Base-by-base conservation (phyloP, 2,113 vertebrate species). In the Arothron firmamentum region DNA sequence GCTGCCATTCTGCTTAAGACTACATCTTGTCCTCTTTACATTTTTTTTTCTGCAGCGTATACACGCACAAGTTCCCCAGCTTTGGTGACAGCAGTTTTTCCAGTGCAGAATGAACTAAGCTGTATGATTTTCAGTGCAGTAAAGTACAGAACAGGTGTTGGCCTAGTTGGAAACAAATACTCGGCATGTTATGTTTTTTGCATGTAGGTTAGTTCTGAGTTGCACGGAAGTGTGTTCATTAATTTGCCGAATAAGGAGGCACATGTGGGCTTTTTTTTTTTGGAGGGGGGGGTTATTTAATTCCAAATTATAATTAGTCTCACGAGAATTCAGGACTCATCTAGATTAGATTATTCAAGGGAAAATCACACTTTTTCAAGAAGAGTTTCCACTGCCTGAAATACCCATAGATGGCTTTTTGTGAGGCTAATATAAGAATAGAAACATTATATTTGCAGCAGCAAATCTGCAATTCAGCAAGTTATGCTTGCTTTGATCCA, bases 101-200 rank as follows among this genome's bases (percentile, higher is more conserved):
- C 79, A 75, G 69, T 21, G 57, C 34, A 25, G 50, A 52, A 48
- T 80, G 78, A 79, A 68, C 71, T 80, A 75, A 82, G 65, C 67
- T 20, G 53, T 59, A 51, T 57, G 68, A 59, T 57, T 83, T 45
- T 76, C 19, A 47, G 17, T 54, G 76, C 77, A 64, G 62, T 74
- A 71, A 79, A 75, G 78, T 28, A 49, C 62, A 72, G 68, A 83
- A 63, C 85, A 88, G 81, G 83, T 87, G 87, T 80, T 74, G 62
- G 72, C 79, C 80, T 71, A 72, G 62, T 69, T 86, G 59, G 70
- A 78, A 71, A 73, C 51, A 56, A 8, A 3, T 9, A 20, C 23
- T 47, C 2, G 6, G 34, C n/a, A 47, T 1, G 41, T 48, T 70
- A 25, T 56, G 53, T 59, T 78, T 72, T 69, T 68, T 43, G 52